Percentiles rank a stretch among this genome's conserved stretches.
phyloP scores from a whole-genome alignment of 2,113 vertebrate species.

The Lynx canadensis region DNA sequence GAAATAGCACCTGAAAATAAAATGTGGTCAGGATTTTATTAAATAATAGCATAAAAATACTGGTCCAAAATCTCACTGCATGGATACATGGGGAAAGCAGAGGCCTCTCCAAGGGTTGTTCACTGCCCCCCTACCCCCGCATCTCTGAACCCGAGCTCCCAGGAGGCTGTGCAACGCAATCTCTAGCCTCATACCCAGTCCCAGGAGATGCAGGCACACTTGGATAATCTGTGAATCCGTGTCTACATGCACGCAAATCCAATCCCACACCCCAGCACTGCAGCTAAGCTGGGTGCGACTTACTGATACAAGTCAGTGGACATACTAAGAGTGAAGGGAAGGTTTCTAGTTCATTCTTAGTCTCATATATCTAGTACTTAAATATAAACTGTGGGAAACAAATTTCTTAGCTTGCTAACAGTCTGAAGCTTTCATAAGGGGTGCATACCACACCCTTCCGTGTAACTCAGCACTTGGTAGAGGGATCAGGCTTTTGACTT shows the following conservation, averaged over 20 bases:
- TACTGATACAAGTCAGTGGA: not conserved
- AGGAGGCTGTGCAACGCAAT: not conserved
- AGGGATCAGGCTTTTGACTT: not conserved
- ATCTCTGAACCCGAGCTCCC: not conserved
- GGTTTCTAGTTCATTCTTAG: not conserved
- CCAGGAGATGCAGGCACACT: not conserved
- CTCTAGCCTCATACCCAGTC: not conserved
- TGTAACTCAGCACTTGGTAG: not conserved
- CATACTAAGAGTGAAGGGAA: not conserved
- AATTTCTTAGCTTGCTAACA: not conserved
- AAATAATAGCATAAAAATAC: not conserved
- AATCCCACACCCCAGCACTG: not conserved
- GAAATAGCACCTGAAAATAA: not conserved
- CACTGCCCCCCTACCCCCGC: no score
- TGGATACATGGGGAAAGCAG: not conserved
- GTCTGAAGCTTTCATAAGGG: no score
- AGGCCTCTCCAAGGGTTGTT: not conserved
- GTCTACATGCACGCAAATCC: not conserved
- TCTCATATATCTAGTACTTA: not conserved
- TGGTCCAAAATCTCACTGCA: not conserved
- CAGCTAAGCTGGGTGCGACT: no score
- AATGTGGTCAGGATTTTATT: not conserved
- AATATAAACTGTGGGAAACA: no score
- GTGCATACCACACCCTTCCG: not conserved
- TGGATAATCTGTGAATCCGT: not conserved